Base-by-base conservation (phyloP, 2,888 invertebrate species). In the Fragum fragum region DNA sequence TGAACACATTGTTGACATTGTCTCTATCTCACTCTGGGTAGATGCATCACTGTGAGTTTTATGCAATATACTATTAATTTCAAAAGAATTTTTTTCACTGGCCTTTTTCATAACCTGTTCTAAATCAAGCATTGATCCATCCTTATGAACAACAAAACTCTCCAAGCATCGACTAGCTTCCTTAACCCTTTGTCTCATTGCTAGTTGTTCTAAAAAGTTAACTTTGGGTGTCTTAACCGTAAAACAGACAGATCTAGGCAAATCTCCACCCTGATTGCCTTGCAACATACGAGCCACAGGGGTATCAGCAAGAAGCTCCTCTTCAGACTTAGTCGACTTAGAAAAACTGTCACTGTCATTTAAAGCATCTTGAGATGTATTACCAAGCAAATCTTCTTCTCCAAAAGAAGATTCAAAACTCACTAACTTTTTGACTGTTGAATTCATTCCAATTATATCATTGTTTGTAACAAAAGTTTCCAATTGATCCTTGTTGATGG, bases 321-420 rank as follows among this genome's bases (percentile, higher is more conserved):
- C 82, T n/a, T 82, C 82, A 18, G 78, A 72, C 26, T 82, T 82
- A 18, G 78, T 32, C 23, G 61, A 78, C n/a, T 78, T 75, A 16
- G 47, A 23, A 16, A 75, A 68, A 53, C 69, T 73, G n/a, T 76
- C 81, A 76, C 39, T 55, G 32, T 70, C 36, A 55, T 23, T 26
- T 9, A 21, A 32, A 21, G 6, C n/a, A 32, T 71, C 14, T 21
- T 21, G 39, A 28, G 77, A 77, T 29, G 39, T 39, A 29, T 81
- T 74, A 5, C 52, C 73, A 0, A 81, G 53, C 1, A 81, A 55
- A 57, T 36, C 28, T 23, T 81, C 81, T 28, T 81, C 81, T 61
- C 36, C 61, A 16, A 79, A 57, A 16, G 36, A 36, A n/a, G 21
- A 14, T 0, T 71, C 71, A 55, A 71, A 55, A 36, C 9, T 36